Evolutionary conservation across 2,113 vertebrate genomes (phyloP), one percentile per base, ranked within the genome.

Genomic region (Myodes glareolus): DNA sequence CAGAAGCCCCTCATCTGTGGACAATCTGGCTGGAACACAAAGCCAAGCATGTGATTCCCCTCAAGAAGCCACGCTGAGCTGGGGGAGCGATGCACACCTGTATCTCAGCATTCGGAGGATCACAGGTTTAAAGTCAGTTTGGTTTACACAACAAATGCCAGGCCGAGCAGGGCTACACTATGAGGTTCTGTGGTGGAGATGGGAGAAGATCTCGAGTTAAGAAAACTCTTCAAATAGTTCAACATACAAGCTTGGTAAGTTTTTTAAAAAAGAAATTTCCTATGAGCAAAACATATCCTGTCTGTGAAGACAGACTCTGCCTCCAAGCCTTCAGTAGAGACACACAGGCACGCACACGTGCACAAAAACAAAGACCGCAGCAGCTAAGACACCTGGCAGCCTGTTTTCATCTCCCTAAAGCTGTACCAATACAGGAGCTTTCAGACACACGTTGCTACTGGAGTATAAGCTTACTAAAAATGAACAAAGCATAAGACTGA

Each of bases 1-100:
- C 91, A 92, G 90, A 92, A 95, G 94, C 73, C 94, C 67, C 63
- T 94, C 77, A 33, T 94, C 86, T 91, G 27, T 45, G 55, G 70
- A 78, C 7, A 42, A 81, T 42, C 88, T 55, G 81, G 68, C 16
- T 85, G 36, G 50, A 90, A 77, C 47, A 65, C 23, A 89, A 89
- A 27, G 75, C 76, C 67, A 73, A 87, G 90, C 67, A 19, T 91
- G 23, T n/a, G n/a, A 45, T 63, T 89, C 80, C 58, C 27, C 58
- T 82, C 47, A 78, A 33, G 50, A 85, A 88, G n/a, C 39, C 29
- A 63, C 23, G 33, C 9, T 52, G 86, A 88, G 25, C 67, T 50
- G 42, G 42, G 23, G 36, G 33, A 36, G 65, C 1, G 1, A 14
- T 55, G 86, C 7, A 27, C 21, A 52, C 29, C 61, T 39, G 33